phyloP scores from a whole-genome alignment of 2,888 invertebrate genomes.

The Aphodius sticticus region DNA sequence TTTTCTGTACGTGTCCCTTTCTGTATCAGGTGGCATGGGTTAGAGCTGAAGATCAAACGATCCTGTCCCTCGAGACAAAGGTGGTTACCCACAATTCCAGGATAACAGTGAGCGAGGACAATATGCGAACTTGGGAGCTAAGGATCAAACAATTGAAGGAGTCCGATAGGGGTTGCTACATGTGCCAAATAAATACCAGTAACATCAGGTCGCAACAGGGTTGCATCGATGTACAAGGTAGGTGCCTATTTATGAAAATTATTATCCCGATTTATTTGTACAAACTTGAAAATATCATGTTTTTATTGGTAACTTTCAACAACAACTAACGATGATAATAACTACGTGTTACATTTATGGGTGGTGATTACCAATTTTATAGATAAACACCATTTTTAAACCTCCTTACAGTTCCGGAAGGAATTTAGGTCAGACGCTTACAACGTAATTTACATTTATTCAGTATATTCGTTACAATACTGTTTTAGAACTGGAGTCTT shows the following conservation, averaged over 20 bases:
- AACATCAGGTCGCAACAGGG: conserved; percentile 88
- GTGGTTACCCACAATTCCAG: conserved; percentile 86
- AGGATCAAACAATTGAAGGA: conserved; percentile 83
- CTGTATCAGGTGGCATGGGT: conserved; percentile 84
- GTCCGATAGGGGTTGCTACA: conserved; percentile 86
- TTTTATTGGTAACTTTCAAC: no score
- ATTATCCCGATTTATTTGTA: no score
- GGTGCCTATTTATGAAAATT: conserved; percentile 51
- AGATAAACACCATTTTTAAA: no score
- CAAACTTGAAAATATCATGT: no score
- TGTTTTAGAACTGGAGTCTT: no score
- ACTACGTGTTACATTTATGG: no score
- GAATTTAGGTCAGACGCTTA: no score
- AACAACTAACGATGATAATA: no score
- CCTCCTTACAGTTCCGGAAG: no score
- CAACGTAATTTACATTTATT: no score
- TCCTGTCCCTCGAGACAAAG: conserved; percentile 82
- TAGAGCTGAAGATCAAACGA: conserved; percentile 87
- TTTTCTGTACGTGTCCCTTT: neutral
- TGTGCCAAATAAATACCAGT: conserved; percentile 91
- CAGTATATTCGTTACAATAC: no score
- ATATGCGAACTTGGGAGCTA: conserved; percentile 84
- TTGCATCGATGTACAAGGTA: conserved; percentile 88
- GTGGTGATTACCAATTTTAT: no score
- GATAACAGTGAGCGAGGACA: conserved; percentile 83